These are phyloP conservation scores for Laticauda colubrina DNA, from an alignment of 2,113 vertebrate genomes.

Conservation along the genomic window DNA sequence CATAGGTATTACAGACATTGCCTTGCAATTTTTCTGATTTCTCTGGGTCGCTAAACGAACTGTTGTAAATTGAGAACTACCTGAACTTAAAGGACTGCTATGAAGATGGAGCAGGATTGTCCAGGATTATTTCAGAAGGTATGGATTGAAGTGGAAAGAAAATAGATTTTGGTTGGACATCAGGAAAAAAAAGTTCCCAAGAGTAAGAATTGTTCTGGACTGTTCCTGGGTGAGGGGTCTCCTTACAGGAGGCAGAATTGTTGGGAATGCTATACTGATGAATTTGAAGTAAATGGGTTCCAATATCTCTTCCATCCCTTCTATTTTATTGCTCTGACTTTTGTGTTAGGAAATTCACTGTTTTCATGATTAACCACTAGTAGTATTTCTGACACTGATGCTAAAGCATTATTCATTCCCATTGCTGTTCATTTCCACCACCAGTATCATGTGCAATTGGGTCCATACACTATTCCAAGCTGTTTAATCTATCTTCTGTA, in stretches of 20 bases:
- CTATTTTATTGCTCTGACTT: background rate
- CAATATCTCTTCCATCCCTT: background rate
- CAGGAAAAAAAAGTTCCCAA: background rate
- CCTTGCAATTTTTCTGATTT: background rate
- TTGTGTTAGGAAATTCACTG: background rate
- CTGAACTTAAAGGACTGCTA: background rate
- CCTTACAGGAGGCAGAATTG: background rate
- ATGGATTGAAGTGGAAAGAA: background rate
- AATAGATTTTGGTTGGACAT: background rate
- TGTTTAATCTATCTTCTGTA: constrained; percentile 29
- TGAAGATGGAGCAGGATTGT: background rate
- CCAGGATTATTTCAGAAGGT: background rate
- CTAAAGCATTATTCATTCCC: background rate
- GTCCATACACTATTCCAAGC: background rate
- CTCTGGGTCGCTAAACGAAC: background rate
- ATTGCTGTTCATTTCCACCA: background rate
- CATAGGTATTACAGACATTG: background rate
- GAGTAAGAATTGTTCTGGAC: background rate
- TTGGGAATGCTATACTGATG: background rate
- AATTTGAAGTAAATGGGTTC: background rate
- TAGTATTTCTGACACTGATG: background rate
- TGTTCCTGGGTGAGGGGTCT: background rate
- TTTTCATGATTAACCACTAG: background rate
- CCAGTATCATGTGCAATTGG: background rate
- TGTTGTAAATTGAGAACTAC: background rate